phyloP scores from a whole-genome alignment of 1,140 invertebrate genomes.

The Adelges cooleyi region DNA sequence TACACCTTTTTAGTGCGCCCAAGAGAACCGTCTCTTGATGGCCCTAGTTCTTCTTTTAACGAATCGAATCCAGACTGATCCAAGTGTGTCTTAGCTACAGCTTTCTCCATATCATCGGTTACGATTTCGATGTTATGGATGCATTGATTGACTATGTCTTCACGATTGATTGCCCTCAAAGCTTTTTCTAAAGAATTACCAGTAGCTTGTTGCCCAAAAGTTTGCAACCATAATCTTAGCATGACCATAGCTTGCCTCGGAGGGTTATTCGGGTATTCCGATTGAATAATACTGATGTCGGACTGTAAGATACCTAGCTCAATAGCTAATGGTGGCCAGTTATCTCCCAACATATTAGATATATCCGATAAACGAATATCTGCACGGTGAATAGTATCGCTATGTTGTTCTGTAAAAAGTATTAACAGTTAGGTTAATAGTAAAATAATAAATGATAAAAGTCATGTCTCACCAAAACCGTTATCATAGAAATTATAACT shows the following conservation, averaged over 20 bases:
- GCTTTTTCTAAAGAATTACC: conserved; percentile 76
- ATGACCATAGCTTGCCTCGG: conserved; percentile 85
- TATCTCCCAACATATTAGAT: conserved; percentile 77
- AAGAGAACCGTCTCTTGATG: conserved; percentile 30
- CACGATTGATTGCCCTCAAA: conserved; percentile 73
- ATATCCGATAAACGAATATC: conserved; percentile 81
- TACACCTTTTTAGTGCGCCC: too few species aligned
- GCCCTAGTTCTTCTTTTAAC: conserved; percentile 51
- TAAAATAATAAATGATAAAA: conserved; percentile 18
- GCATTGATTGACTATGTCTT: conserved; percentile 85
- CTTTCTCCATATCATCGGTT: conserved; percentile 67
- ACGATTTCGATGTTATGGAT: conserved; percentile 72
- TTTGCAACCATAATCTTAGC: conserved; percentile 67
- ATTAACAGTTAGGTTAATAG: conserved; percentile 35
- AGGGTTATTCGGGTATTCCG: conserved; percentile 69
- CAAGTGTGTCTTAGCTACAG: conserved; percentile 59
- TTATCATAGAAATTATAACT: conserved; percentile 20
- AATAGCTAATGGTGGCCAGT: conserved; percentile 80
- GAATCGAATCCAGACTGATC: conserved; percentile 67
- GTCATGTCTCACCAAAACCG: background rate
- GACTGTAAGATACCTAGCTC: conserved; percentile 74
- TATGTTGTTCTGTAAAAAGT: conserved; percentile 36
- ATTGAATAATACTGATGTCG: conserved; percentile 77
- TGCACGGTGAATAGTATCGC: conserved; percentile 58
- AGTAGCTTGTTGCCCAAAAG: conserved; percentile 42